A percentile compares a stretch with the other conserved stretches of the same genome.
Conservation (phyloP, 1,140 invertebrate species). For the Mya arenaria region DNA sequence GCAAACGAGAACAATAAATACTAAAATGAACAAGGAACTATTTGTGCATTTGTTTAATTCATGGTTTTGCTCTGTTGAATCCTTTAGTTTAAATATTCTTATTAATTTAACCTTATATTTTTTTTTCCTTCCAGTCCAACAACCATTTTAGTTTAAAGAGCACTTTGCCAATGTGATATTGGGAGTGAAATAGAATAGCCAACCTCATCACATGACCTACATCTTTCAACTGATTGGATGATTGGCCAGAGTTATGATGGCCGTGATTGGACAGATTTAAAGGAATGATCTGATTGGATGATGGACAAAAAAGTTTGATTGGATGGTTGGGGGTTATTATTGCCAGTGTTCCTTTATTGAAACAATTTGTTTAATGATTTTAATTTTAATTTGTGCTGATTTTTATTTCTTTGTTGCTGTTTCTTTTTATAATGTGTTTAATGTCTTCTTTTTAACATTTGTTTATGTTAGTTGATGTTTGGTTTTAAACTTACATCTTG, state of each 20-base stretch:
- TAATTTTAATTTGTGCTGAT: not conserved
- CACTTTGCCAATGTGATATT: slow-evolving; percentile 53
- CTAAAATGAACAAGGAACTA: no score
- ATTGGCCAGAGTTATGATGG: not conserved
- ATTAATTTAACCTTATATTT: no score
- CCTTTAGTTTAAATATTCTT: no score
- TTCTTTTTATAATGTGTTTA: slow-evolving; percentile 28
- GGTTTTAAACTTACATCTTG: not conserved
- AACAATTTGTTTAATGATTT: slow-evolving; percentile 31
- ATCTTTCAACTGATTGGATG: slow-evolving; percentile 54
- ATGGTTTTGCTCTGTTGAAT: no score
- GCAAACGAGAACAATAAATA: no score
- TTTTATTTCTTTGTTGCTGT: not conserved
- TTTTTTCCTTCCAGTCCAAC: slow-evolving; percentile 49
- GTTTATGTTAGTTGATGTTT: not conserved
- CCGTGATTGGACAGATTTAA: slow-evolving; percentile 43
- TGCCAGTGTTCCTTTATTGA: slow-evolving; percentile 43
- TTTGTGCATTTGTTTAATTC: no score
- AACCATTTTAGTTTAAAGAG: slow-evolving; percentile 55
- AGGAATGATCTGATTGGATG: slow-evolving; percentile 51
- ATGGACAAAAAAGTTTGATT: slow-evolving; percentile 22
- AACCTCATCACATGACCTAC: slow-evolving; percentile 56
- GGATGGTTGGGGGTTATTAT: slow-evolving; percentile 32
- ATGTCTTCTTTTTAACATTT: not conserved
- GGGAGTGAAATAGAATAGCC: slow-evolving; percentile 40